Conservation (phyloP, 2,888 invertebrate species). For the Baronia brevicornis region DNA sequence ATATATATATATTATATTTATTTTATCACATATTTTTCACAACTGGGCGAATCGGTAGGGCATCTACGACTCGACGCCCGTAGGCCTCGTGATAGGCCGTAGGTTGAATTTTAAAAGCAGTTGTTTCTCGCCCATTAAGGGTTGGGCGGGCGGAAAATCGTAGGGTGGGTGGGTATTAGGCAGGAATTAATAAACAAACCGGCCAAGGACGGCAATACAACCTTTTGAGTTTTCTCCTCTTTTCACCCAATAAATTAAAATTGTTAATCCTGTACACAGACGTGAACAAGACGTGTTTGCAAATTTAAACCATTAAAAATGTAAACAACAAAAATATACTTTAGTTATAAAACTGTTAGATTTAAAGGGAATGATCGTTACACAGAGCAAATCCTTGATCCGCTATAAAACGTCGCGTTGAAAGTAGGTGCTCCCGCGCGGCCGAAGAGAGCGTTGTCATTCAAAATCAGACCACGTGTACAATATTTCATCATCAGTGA, state of each 20-base stretch:
- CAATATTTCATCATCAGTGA: slow-evolving; percentile 82
- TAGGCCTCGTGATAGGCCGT: too few relatives aligned
- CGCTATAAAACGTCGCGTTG: slow-evolving; percentile 63
- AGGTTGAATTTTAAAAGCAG: slow-evolving; percentile 58
- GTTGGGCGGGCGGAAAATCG: slow-evolving; percentile 47
- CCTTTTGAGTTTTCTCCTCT: slow-evolving; percentile 51
- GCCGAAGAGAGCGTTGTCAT: slow-evolving; percentile 79
- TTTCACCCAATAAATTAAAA: slow-evolving; percentile 14
- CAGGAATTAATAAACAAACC: slow-evolving; percentile 69
- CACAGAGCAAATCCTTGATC: slow-evolving; percentile 55
- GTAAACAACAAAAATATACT: too few relatives aligned
- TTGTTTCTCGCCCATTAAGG: slow-evolving; percentile 64
- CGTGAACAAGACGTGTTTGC: too few relatives aligned
- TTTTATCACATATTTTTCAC: too few relatives aligned
- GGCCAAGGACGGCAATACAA: slow-evolving; percentile 60
- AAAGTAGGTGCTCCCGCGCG: slow-evolving; percentile 51
- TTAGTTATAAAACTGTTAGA: too few relatives aligned
- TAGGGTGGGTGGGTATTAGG: slow-evolving; percentile 49
- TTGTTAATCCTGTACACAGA: slow-evolving; percentile 19
- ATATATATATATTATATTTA: too few relatives aligned
- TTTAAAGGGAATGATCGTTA: slow-evolving; percentile 47
- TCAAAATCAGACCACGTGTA: slow-evolving; percentile 84
- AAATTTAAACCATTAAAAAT: too few relatives aligned
- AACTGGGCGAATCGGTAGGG: too few relatives aligned
- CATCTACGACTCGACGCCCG: too few relatives aligned